Conservation (phyloP, 1,140 invertebrate genomes). For the Chelonus insularis region DNA sequence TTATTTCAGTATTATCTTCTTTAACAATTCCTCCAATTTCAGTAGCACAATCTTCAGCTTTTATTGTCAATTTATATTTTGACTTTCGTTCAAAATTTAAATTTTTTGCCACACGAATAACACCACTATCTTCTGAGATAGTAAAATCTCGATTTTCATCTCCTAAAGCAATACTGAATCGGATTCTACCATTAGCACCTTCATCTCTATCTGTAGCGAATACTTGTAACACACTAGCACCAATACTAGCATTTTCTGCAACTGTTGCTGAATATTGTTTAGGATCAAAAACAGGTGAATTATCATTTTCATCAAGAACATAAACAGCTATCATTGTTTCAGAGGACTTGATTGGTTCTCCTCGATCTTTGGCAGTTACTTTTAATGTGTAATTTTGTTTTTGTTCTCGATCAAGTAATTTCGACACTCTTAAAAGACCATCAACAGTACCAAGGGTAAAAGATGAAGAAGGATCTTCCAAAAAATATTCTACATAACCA, state of each 20-base stretch:
- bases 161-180: conserved; percentile 86
- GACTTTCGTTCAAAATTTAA: conserved; percentile 89
- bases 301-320: conserved; percentile 92
- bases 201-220: conserved; percentile 91
- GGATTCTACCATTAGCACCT: conserved; percentile 82
- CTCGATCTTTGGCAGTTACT: conserved; percentile 85
- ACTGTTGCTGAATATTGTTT: conserved; percentile 85
- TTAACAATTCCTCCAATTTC: conserved; percentile 64
- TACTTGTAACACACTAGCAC: conserved; percentile 84
- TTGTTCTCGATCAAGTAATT: conserved; percentile 82
- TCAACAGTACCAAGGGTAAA: conserved; percentile 88
- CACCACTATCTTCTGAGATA: conserved; percentile 87
- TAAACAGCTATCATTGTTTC: conserved; percentile 71
- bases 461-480: conserved; percentile 62
- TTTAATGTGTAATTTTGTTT: conserved; percentile 78
- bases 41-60: conserved; percentile 84
- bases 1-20: conserved; percentile 73
- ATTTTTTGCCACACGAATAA: conserved; percentile 86
- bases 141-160: conserved; percentile 89
- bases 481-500: conserved; percentile 86
- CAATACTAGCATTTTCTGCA: conserved; percentile 91
- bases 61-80: conserved; percentile 79
- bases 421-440: conserved; percentile 81
- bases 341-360: conserved; percentile 78
- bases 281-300: conserved; percentile 87